Evolutionary conservation across 2,888 invertebrate species (phyloP).

Genomic region (Athrips mouffetella): DNA sequence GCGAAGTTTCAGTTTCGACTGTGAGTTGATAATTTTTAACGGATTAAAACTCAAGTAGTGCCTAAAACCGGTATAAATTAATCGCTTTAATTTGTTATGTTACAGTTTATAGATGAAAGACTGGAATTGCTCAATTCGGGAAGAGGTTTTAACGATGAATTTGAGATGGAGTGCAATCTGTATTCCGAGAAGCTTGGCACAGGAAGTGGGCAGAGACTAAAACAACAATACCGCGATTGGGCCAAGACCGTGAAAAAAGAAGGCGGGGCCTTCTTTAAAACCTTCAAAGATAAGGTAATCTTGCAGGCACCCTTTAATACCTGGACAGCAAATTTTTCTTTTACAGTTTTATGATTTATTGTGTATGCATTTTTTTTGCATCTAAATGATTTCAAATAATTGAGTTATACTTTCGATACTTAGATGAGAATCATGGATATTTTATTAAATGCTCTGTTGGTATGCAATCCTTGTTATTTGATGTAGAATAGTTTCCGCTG

Average conservation of each 20-base stretch:
- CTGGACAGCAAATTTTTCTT: too few species aligned
- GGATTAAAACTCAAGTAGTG: too few species aligned
- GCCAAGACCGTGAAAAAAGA: slow-evolving; percentile 87
- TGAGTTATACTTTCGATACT: too few species aligned
- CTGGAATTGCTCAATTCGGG: slow-evolving; percentile 95
- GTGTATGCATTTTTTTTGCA: too few species aligned
- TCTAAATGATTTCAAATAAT: too few species aligned
- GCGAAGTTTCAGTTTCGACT: too few species aligned
- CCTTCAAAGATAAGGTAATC: slow-evolving; percentile 90
- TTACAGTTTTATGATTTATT: too few species aligned
- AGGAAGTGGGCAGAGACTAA: slow-evolving; percentile 68
- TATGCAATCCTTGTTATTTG: too few species aligned
- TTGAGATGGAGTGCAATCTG: slow-evolving; percentile 87
- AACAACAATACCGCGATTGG: slow-evolving; percentile 84
- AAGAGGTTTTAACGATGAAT: slow-evolving; percentile 94
- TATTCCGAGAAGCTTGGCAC: slow-evolving; percentile 77
- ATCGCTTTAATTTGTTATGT: slow-evolving; percentile 19
- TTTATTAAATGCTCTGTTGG: too few species aligned
- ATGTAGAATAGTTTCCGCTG: too few species aligned
- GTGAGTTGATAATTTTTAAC: too few species aligned
- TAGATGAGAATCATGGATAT: too few species aligned
- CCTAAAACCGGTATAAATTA: not conserved
- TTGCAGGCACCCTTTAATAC: not conserved
- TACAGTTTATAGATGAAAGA: slow-evolving; percentile 95
- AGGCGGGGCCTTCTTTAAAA: slow-evolving; percentile 90